A percentile compares a stretch with the other conserved stretches of the same genome.
Conservation (phyloP, 2,888 invertebrate species). For the Crepidodera aurea region DNA sequence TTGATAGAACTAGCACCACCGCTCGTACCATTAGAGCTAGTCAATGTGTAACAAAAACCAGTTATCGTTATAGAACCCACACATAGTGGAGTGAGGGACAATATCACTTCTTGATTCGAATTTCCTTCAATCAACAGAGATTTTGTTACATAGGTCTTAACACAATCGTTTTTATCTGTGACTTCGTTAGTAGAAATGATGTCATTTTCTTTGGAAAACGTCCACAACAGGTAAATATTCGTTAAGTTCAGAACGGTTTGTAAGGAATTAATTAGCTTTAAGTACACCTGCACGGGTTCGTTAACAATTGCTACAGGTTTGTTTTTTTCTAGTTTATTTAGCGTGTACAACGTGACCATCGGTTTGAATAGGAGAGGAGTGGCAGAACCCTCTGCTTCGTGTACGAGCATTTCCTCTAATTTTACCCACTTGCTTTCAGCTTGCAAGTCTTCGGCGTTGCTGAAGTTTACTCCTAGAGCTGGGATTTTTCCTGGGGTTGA, state of each 20-base stretch:
- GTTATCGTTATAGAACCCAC: constrained; percentile 78
- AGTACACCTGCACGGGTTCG: constrained; percentile 82
- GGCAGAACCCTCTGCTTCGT: constrained; percentile 72
- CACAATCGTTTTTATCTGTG: constrained; percentile 59
- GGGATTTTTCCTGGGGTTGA: constrained; percentile 66
- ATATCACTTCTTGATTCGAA: constrained; percentile 69
- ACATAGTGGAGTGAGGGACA: constrained; percentile 76
- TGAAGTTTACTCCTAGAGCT: constrained; percentile 64
- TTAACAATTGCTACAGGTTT: constrained; percentile 78
- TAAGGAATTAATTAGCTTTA: constrained; percentile 79
- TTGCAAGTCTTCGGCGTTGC: constrained; percentile 50
- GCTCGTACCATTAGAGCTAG: constrained; percentile 51
- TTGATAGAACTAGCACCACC: constrained; percentile 63
- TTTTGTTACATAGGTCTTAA: constrained; percentile 68
- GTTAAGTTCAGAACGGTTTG: constrained; percentile 75
- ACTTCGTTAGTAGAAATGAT: constrained; percentile 55
- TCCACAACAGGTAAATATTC: constrained; percentile 78
- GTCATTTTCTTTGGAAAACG: constrained; percentile 64
- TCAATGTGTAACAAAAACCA: constrained; percentile 67
- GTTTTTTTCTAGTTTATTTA: constrained; percentile 69
- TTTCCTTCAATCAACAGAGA: constrained; percentile 68
- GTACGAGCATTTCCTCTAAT: constrained; percentile 80
- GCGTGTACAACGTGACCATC: constrained; percentile 76
- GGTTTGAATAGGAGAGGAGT: constrained; percentile 85
- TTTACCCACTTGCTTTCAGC: constrained; percentile 69